phyloP scores from a whole-genome alignment of 1,140 invertebrate species.

The Brachionus angularis region DNA sequence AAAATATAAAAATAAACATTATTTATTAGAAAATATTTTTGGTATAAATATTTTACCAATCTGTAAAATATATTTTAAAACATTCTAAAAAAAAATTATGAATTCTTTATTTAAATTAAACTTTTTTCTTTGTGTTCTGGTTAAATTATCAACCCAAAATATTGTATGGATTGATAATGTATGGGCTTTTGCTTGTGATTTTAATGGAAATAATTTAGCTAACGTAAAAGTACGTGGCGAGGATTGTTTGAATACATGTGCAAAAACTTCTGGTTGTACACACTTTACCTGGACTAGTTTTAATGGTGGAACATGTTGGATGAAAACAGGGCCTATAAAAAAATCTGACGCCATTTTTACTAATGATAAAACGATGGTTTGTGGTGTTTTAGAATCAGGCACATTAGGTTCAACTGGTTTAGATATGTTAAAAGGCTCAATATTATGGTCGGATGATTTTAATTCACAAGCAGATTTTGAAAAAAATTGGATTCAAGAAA shows the following conservation, averaged over 20 bases:
- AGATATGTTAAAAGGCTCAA: conserved; percentile 28
- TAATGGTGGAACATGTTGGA: conserved; percentile 44
- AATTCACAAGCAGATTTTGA: conserved; percentile 15
- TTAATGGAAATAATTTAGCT: no score
- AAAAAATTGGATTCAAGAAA: conserved; percentile 44
- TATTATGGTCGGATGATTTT: conserved; percentile 46
- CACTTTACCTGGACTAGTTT: conserved; percentile 43
- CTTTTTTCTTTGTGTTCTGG: no score
- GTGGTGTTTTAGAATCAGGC: conserved; percentile 7
- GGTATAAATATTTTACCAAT: no score
- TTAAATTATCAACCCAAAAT: no score
- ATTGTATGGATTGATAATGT: no score
- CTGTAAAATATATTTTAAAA: no score
- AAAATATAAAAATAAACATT: no score
- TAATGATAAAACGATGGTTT: conserved; percentile 17
- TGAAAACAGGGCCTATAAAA: conserved; percentile 33
- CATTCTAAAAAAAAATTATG: no score
- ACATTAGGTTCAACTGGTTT: neutral
- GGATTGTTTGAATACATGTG: neutral
- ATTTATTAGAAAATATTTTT: no score
- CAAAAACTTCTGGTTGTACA: conserved; percentile 8
- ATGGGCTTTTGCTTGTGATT: no score
- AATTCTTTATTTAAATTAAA: no score
- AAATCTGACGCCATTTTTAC: conserved; percentile 27
- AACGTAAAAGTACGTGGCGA: neutral